Evolutionary conservation across 2,113 vertebrate genomes (phyloP).

Genomic region (Bambusicola thoracicus): DNA sequence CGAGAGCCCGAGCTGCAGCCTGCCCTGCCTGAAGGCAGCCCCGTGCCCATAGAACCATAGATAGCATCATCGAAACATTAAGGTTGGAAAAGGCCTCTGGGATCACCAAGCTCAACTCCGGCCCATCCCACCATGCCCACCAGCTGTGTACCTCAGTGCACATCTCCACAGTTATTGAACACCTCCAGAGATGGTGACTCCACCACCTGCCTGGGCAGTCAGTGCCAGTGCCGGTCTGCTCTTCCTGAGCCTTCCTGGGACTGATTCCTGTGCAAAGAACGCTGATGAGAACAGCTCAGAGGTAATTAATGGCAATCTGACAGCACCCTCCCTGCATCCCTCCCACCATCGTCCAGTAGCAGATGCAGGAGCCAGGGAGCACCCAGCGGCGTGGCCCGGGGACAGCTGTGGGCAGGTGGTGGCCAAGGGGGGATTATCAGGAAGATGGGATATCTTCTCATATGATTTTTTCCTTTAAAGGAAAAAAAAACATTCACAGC

Average conservation of each 20-base stretch:
- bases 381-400: not conserved
- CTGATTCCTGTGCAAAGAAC: not conserved
- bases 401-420: not conserved
- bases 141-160: not conserved
- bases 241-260: not conserved
- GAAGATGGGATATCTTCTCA: slow-evolving; percentile 25
- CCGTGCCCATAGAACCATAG: not conserved
- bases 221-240: not conserved
- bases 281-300: not conserved
- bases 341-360: not conserved
- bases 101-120: not conserved
- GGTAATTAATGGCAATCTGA: not conserved
- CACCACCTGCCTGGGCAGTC: not conserved
- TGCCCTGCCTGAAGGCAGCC: not conserved
- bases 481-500: not conserved
- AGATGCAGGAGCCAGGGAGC: not conserved
- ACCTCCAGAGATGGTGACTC: not conserved
- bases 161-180: not conserved
- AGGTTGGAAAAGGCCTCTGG: not conserved
- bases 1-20: not conserved
- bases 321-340: not conserved
- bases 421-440: not conserved
- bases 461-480: slow-evolving; percentile 49
- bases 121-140: too few species aligned
- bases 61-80: not conserved